A percentile compares a stretch with the other conserved stretches of the same genome.
phyloP scores from a whole-genome alignment of 2,888 invertebrate species.

The Proisotoma minuta region DNA sequence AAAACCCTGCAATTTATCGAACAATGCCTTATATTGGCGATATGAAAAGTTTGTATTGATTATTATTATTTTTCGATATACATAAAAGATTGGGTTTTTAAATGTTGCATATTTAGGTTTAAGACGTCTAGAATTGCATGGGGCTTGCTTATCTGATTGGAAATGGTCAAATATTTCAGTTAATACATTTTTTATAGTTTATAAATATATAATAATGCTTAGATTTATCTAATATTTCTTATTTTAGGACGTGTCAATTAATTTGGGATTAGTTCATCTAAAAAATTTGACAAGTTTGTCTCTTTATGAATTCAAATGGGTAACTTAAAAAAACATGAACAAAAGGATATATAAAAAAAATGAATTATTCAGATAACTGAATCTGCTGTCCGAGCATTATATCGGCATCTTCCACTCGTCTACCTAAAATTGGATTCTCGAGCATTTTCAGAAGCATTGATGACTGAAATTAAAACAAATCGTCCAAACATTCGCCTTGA shows the following conservation, averaged over 20 bases:
- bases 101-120: conserved; percentile 20
- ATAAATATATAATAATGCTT: too few species aligned
- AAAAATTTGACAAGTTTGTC: conserved; percentile 35
- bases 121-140: conserved; percentile 36
- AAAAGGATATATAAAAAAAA: not conserved
- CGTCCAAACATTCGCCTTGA: conserved; percentile 24
- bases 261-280: conserved; percentile 32
- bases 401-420: conserved; percentile 17
- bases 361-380: conserved; percentile 29
- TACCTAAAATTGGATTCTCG: conserved; percentile 34
- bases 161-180: conserved; percentile 34
- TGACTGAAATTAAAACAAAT: conserved; percentile 16
- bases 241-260: conserved; percentile 33
- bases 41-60: conserved; percentile 23
- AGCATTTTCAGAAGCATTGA: conserved; percentile 26
- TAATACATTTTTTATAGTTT: too few species aligned
- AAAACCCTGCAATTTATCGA: conserved; percentile 15
- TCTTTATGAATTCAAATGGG: conserved; percentile 40
- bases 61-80: not conserved
- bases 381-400: conserved; percentile 22
- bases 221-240: too few species aligned
- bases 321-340: conserved; percentile 8
- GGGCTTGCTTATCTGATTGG: conserved; percentile 37
- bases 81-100: not conserved
- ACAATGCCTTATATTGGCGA: conserved; percentile 24